phyloP scores from a whole-genome alignment of 2,797 vertebrate genomes.

The Oophaga sylvatica region DNA sequence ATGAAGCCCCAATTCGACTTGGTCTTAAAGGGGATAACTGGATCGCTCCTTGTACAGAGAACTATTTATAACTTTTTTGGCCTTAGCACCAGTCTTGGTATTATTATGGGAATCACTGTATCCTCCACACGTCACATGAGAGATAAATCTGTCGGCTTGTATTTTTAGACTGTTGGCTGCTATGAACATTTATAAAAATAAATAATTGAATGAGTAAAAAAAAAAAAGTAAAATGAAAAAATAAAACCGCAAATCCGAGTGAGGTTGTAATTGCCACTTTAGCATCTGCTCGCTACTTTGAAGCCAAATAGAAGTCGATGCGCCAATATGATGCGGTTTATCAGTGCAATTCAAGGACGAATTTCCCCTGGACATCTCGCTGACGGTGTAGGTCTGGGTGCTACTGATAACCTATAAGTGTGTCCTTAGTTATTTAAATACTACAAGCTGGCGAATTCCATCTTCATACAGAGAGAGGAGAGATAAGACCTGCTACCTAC shows the following conservation, averaged over 20 bases:
- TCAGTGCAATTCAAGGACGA: conserved; percentile 16
- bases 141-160: not conserved
- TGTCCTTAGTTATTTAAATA: conserved; percentile 57
- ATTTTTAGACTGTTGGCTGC: not conserved
- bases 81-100: too few species aligned
- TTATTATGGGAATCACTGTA: too few species aligned
- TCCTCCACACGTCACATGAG: too few species aligned
- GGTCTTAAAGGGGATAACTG: too few species aligned
- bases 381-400: conserved; percentile 34
- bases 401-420: conserved; percentile 58
- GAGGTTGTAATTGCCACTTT: not conserved
- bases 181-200: not conserved
- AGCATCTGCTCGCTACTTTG: not conserved
- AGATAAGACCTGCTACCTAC: conserved; percentile 49
- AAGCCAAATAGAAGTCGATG: conserved; percentile 21
- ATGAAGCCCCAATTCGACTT: too few species aligned
- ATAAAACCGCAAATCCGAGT: not conserved
- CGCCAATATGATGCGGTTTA: conserved; percentile 5
- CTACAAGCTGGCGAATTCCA: conserved; percentile 38
- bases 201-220: not conserved
- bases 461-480: conserved; percentile 40
- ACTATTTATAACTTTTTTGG: too few species aligned
- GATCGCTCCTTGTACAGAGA: too few species aligned
- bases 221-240: not conserved
- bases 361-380: conserved; percentile 1